phyloP scores from a whole-genome alignment of 2,797 vertebrate genomes.

The Sphenodon punctatus region DNA sequence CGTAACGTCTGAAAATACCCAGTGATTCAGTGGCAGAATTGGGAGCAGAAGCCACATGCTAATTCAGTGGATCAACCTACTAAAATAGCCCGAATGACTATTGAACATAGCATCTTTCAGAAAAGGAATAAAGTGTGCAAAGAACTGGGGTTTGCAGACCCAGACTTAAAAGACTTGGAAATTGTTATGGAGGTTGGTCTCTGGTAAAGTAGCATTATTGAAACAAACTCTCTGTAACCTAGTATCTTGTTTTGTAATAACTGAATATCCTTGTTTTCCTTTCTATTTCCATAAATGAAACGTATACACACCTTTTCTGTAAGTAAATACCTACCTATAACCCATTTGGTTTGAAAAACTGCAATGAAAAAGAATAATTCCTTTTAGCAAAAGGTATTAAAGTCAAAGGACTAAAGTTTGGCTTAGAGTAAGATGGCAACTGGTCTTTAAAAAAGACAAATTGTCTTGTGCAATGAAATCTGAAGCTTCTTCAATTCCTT shows the following conservation, averaged over 20 bases:
- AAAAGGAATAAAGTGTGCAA: background rate
- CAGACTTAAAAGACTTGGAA: background rate
- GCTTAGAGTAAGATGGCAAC: conserved; percentile 28
- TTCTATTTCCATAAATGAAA: background rate
- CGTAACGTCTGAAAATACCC: too few relatives aligned
- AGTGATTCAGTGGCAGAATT: too few relatives aligned
- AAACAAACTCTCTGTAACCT: background rate
- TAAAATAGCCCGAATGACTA: background rate
- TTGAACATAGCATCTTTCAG: background rate
- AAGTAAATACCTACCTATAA: background rate
- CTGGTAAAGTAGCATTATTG: background rate
- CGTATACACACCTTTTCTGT: background rate
- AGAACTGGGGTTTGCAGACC: background rate
- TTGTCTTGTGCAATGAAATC: conserved; percentile 32
- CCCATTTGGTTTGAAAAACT: background rate
- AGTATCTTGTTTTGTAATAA: background rate
- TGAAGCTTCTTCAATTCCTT: conserved; percentile 11
- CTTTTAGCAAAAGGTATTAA: conserved; percentile 12
- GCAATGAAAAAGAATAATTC: background rate
- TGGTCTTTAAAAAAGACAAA: conserved; percentile 25
- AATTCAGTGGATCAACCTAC: background rate
- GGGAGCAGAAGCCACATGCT: background rate
- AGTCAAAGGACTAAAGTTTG: background rate
- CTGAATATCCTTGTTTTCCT: background rate
- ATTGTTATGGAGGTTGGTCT: background rate